Conservation (phyloP, 2,888 invertebrate species). For the Sphaerophoria rueppellii region DNA sequence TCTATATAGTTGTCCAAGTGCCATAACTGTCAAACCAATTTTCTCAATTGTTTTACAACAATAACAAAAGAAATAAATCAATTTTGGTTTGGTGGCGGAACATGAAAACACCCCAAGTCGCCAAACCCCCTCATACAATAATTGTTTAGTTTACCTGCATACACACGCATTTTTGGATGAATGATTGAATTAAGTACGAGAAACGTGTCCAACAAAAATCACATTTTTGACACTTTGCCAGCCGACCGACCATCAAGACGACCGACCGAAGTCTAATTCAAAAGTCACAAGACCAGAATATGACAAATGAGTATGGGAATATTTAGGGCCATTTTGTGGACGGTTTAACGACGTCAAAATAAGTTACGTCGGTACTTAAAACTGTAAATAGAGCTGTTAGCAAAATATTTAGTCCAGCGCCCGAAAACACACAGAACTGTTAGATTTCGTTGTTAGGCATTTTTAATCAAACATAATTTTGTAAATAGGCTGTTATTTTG, state of each 20-base stretch:
- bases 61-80: conserved; percentile 58
- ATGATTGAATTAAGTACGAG: conserved; percentile 45
- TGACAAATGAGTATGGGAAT: conserved; percentile 16
- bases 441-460: neutral
- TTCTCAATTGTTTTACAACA: conserved; percentile 45
- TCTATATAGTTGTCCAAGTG: conserved; percentile 5
- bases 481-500: neutral
- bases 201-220: conserved; percentile 16
- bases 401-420: neutral
- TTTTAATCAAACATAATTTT: neutral
- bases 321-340: conserved; percentile 19
- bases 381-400: neutral
- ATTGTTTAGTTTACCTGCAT: neutral
- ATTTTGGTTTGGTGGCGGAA: conserved; percentile 2
- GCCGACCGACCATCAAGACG: conserved; percentile 7
- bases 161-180: conserved; percentile 19
- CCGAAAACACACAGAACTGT: conserved; percentile 3
- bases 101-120: neutral
- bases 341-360: conserved; percentile 34
- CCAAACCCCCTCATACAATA: neutral
- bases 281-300: conserved; percentile 57
- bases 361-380: conserved; percentile 15
- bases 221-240: conserved; percentile 48
- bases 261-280: neutral
- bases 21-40: conserved; percentile 49